A percentile compares a stretch with the other conserved stretches of the same genome.
Conservation (phyloP, 2,113 vertebrate genomes). For the Gymnobelideus leadbeateri region DNA sequence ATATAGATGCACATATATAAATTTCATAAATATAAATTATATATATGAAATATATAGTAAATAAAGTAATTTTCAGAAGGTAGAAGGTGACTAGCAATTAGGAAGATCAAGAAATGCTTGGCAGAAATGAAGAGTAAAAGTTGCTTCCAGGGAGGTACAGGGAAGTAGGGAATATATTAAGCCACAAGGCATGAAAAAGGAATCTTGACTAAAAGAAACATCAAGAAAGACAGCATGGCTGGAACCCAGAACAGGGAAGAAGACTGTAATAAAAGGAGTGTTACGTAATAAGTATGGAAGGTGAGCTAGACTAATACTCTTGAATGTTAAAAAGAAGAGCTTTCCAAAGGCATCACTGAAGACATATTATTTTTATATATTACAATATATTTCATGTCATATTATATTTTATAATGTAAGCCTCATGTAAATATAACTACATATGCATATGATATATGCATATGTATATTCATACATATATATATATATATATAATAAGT, state of each 20-base stretch:
- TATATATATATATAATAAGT: constrained; percentile 31
- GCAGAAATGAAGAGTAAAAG: not conserved
- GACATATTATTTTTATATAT: not conserved
- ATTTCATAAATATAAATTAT: too few relatives aligned
- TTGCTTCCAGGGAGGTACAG: not conserved
- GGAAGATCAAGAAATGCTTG: not conserved
- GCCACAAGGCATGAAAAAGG: not conserved
- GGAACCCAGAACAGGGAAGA: not conserved
- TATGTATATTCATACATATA: too few relatives aligned
- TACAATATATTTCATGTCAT: not conserved
- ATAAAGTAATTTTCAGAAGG: not conserved
- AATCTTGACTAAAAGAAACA: not conserved
- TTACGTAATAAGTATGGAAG: not conserved
- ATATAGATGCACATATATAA: too few relatives aligned
- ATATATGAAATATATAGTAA: not conserved
- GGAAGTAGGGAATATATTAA: rapidly evolving
- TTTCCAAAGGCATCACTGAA: not conserved
- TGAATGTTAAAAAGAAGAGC: not conserved
- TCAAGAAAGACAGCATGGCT: not conserved
- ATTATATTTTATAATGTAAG: not conserved
- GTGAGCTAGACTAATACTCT: not conserved
- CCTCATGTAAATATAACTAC: not conserved
- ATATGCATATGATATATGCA: constrained; percentile 15
- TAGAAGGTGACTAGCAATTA: not conserved
- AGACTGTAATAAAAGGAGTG: not conserved